Conservation (phyloP, 2,797 vertebrate genomes). For the Danionella dracula region DNA sequence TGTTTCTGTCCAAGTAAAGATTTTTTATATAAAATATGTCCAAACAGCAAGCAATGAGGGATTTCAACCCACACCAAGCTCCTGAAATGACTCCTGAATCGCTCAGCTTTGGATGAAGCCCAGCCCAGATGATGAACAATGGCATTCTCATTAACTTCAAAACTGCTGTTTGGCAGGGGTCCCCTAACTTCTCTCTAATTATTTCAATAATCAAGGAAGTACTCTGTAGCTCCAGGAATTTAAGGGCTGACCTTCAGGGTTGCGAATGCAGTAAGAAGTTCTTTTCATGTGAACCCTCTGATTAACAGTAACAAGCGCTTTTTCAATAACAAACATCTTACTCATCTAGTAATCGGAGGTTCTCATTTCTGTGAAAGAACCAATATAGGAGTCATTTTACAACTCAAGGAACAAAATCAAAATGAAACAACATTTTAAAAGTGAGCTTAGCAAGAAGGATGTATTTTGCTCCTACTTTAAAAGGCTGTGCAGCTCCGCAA, state of each 20-base stretch:
- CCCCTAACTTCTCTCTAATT: slow-evolving; percentile 63
- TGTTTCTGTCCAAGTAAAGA: too few relatives aligned
- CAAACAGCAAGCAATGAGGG: too few relatives aligned
- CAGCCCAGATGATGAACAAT: slow-evolving; percentile 55
- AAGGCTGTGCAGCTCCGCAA: slow-evolving; percentile 58
- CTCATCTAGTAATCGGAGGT: not conserved
- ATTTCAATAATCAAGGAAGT: slow-evolving; percentile 55
- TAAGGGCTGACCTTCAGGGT: slow-evolving; percentile 1
- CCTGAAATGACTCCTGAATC: slow-evolving; percentile 20
- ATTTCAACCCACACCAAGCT: not conserved
- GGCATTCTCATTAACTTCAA: slow-evolving; percentile 64
- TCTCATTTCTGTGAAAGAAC: not conserved
- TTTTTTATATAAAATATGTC: too few relatives aligned
- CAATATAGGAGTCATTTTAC: not conserved
- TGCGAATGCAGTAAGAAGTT: not conserved
- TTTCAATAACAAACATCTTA: not conserved
- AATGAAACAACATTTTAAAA: slow-evolving; percentile 34
- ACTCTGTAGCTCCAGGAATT: slow-evolving; percentile 59
- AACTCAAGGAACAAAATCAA: slow-evolving; percentile 31
- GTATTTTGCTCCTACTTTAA: slow-evolving; percentile 42
- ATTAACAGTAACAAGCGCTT: not conserved
- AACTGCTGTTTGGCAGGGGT: slow-evolving; percentile 60
- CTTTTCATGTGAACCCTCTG: slow-evolving; percentile 3
- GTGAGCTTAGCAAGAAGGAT: slow-evolving; percentile 33
- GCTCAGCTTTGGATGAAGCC: slow-evolving; percentile 54